Percentiles rank a stretch among this genome's conserved stretches.
Conservation (phyloP, 2,113 vertebrate species). For the Marmota monax region DNA sequence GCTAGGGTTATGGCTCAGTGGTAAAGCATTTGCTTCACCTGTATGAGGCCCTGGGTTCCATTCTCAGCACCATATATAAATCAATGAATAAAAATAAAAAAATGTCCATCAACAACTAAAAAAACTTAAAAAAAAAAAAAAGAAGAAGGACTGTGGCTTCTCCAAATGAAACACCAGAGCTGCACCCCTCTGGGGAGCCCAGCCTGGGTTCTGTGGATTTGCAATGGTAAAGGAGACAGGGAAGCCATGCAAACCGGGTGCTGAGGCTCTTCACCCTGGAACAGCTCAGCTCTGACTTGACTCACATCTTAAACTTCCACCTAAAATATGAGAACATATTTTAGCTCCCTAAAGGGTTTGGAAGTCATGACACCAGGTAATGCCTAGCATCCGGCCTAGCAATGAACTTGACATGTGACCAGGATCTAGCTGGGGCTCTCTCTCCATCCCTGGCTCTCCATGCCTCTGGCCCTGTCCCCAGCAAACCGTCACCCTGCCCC, state of each 20-base stretch:
- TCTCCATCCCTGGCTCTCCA: neutral
- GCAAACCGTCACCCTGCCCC: accelerated
- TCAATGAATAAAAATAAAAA: too few relatives aligned
- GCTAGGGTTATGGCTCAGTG: too few relatives aligned
- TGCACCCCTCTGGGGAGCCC: neutral
- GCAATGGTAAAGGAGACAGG: too few relatives aligned
- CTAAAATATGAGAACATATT: neutral
- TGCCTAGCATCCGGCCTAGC: neutral
- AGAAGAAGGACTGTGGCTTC: neutral
- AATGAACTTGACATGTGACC: accelerated
- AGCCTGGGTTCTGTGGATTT: neutral
- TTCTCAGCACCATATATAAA: too few relatives aligned
- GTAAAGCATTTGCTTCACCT: too few relatives aligned
- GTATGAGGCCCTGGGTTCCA: too few relatives aligned
- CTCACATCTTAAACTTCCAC: neutral
- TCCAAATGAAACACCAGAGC: neutral
- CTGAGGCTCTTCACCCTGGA: neutral
- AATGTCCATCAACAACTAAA: too few relatives aligned
- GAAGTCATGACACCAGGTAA: neutral
- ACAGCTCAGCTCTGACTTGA: neutral
- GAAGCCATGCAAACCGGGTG: neutral
- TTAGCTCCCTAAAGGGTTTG: neutral
- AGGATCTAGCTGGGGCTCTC: neutral
- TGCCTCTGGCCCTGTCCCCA: neutral
- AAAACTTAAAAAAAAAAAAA: too few relatives aligned